Evolutionary conservation across 2,797 vertebrate genomes (phyloP).

Genomic region (Pantherophis vulpinus): DNA sequence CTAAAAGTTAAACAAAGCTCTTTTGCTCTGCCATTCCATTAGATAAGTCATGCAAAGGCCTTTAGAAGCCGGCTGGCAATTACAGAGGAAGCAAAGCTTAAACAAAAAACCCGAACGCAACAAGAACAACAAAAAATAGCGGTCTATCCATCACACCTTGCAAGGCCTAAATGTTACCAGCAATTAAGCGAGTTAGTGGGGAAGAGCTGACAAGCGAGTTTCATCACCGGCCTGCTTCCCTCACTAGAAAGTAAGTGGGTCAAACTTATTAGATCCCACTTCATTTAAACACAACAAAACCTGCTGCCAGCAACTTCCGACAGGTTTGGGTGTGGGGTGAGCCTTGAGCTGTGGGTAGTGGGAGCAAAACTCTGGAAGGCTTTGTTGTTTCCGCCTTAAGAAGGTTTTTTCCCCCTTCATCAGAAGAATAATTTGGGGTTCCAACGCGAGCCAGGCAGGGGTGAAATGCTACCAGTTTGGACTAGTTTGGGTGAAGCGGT

Average conservation of each 20-base stretch:
- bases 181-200: conserved; percentile 46
- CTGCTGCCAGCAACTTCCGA: background rate
- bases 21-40: conserved; percentile 50
- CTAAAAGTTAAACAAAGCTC: conserved; percentile 51
- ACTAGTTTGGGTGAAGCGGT: too few relatives aligned
- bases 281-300: conserved; percentile 34
- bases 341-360: conserved; percentile 10
- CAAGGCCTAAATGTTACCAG: conserved; percentile 45
- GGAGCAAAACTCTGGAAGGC: background rate
- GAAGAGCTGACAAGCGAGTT: conserved; percentile 43
- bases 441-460: fast-evolving
- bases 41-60: conserved; percentile 57
- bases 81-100: conserved; percentile 33
- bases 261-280: conserved; percentile 31
- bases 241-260: conserved; percentile 20
- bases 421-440: background rate
- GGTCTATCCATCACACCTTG: conserved; percentile 48
- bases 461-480: too few relatives aligned
- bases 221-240: conserved; percentile 39
- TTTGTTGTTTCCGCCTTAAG: background rate
- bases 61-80: conserved; percentile 61
- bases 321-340: conserved; percentile 26
- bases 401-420: background rate
- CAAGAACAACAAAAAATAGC: background rate
- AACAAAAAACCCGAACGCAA: background rate